Percentiles rank a stretch among this genome's conserved stretches.
These are phyloP conservation scores for Montipora sp. DNA, from an alignment of 64 coral and sea anemone species.

Conservation along the genomic window DNA sequence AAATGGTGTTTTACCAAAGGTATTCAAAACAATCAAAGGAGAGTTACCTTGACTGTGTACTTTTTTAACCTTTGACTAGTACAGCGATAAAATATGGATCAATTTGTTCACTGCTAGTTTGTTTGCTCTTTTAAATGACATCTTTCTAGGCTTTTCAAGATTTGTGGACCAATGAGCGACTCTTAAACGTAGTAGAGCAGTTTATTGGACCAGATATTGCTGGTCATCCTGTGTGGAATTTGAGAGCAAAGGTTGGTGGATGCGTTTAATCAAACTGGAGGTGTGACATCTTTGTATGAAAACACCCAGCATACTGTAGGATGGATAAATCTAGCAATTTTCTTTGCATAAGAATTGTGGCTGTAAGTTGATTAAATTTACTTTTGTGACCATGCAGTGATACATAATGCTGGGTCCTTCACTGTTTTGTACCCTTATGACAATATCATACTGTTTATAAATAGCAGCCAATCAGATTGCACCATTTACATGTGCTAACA, in stretches of 20 bases:
- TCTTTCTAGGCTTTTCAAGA: constrained; percentile 64
- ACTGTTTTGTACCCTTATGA: no score
- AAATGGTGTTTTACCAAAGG: constrained; percentile 79
- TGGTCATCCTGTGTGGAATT: constrained; percentile 84
- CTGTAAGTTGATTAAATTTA: no score
- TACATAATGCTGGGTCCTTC: no score
- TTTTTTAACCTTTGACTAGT: not conserved
- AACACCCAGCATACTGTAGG: no score
- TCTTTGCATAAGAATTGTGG: no score
- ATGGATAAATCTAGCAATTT: no score
- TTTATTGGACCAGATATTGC: constrained; percentile 75
- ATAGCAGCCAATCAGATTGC: no score
- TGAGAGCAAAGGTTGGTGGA: constrained; percentile 68
- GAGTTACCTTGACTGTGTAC: not conserved
- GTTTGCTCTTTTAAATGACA: not conserved
- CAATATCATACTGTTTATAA: no score
- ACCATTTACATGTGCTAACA: no score
- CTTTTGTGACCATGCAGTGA: no score
- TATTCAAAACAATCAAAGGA: not conserved
- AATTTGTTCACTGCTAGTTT: not conserved
- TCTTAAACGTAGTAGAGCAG: constrained; percentile 76
- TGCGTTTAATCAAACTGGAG: not conserved
- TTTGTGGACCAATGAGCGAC: constrained; percentile 74
- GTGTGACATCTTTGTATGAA: no score
- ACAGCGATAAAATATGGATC: not conserved